Conservation (phyloP, 37 sponge, comb jelly and placozoan species). For the Dysidea cf. avara region DNA sequence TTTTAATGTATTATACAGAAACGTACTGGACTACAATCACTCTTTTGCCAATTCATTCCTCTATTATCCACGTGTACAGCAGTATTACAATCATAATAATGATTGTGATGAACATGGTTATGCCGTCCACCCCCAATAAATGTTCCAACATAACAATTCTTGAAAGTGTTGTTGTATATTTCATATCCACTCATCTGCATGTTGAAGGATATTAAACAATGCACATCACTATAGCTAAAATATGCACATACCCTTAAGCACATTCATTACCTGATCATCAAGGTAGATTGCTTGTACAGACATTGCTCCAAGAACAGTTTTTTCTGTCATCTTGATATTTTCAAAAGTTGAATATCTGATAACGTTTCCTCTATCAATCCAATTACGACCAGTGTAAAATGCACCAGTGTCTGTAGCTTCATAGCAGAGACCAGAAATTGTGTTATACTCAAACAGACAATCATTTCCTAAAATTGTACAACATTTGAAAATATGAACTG, state of each 20-base stretch:
- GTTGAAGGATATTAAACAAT: background rate
- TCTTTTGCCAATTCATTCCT: constrained; percentile 40
- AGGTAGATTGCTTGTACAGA: constrained; percentile 60
- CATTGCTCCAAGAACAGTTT: constrained; percentile 23
- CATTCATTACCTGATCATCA: constrained; percentile 40
- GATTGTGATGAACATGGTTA: constrained; percentile 28
- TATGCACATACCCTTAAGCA: background rate
- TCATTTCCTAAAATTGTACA: constrained; percentile 35
- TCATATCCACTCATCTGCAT: constrained; percentile 49
- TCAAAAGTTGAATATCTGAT: constrained; percentile 16
- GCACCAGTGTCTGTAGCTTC: constrained; percentile 51
- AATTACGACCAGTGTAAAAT: constrained; percentile 51
- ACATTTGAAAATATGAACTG: too few species aligned
- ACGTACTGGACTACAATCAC: constrained; percentile 21
- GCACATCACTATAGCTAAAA: background rate
- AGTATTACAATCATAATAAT: constrained; percentile 33
- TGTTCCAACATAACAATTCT: constrained; percentile 35
- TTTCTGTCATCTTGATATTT: constrained; percentile 33
- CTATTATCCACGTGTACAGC: constrained; percentile 44
- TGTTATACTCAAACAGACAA: constrained; percentile 33
- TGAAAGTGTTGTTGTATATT: constrained; percentile 52
- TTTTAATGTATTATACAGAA: background rate
- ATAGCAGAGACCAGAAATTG: constrained; percentile 30
- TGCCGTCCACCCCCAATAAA: constrained; percentile 51
- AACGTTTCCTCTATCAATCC: constrained; percentile 46